Percentiles rank a stretch among this genome's conserved stretches.
These are phyloP conservation scores for Rosalia funebris DNA, from an alignment of 2,888 invertebrate genomes.

Conservation along the genomic window DNA sequence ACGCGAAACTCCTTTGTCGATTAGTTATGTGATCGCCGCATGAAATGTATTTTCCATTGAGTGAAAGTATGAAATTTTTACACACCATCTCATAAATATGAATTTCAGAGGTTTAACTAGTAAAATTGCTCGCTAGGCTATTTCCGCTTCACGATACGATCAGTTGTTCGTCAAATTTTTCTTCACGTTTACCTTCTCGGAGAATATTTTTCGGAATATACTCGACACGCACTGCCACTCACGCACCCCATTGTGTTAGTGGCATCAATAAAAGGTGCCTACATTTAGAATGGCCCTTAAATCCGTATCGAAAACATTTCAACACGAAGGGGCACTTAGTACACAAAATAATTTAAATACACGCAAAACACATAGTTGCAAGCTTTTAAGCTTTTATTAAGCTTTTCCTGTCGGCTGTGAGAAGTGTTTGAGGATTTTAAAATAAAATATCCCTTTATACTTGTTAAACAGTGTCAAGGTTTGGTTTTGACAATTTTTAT, in stretches of 20 bases:
- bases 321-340: constrained; percentile 38
- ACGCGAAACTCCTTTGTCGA: constrained; percentile 7
- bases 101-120: constrained; percentile 37
- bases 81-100: constrained; percentile 15
- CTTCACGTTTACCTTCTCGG: constrained; percentile 34
- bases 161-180: constrained; percentile 47
- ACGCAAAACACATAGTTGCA: constrained; percentile 26
- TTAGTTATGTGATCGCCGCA: constrained; percentile 12
- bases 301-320: constrained; percentile 39
- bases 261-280: constrained; percentile 34
- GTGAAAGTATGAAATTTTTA: constrained; percentile 13
- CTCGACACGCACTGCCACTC: constrained; percentile 17
- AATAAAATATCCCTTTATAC: too few relatives aligned
- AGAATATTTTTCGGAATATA: constrained; percentile 8
- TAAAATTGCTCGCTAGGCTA: constrained; percentile 38
- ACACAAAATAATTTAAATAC: constrained; percentile 37
- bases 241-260: constrained; percentile 17
- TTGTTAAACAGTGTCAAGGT: too few relatives aligned
- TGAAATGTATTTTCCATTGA: constrained; percentile 12
- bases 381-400: background rate
- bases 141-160: constrained; percentile 44
- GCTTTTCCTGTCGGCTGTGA: background rate
- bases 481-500: too few relatives aligned
- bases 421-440: background rate
- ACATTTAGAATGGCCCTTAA: constrained; percentile 18